Base-by-base conservation (phyloP, 2,113 vertebrate species). In the Sorex araneus region DNA sequence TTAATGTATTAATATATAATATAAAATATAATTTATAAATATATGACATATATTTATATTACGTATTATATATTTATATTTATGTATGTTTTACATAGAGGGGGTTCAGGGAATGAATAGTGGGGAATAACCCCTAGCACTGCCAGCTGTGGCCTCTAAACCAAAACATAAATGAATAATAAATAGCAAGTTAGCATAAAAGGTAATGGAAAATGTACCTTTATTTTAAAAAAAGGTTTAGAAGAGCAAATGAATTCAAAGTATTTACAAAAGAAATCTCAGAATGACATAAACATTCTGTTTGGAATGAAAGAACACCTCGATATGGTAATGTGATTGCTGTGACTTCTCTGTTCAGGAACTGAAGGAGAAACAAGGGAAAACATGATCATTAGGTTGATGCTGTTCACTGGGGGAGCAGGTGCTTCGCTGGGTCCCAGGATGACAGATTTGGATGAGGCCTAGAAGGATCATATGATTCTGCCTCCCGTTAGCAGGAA, bases 161-260 rank as follows among this genome's bases (percentile, higher is more conserved):
- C 9, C 47, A 50, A 50, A 50, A 50, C 9, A 50, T 50, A 50
- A 50, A 50, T 50, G 13, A 50, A 50, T 50, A 40, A 50, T 50
- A 50, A 50, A 50, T 50, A 50, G n/a, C n/a, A n/a, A 28, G 18
- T 60, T 36, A 82, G 34, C 19, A 76, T 18, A 21, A 84, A 67
- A 43, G 21, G 18, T 11, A 71, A 19, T 66, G 63, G 34, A 36
- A 90, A 47, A 74, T 63, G 45, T 40, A 64, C 45, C 81, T 47
- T 28, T 70, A 54, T 70, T 79, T 73, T 54, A 54, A 54, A 66
- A 34, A 67, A 70, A 83, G 34, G 4, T 66, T 84, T 47, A 32
- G 40, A 92, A 91, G 85, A 89, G 43, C 27, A 75, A 75, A 80
- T 84, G 9, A 75, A 83, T 86, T 91, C 76, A 75, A 91, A 85